These are phyloP conservation scores for Neolamprologus longior DNA, from an alignment of 2,113 vertebrate genomes.

Conservation along the genomic window DNA sequence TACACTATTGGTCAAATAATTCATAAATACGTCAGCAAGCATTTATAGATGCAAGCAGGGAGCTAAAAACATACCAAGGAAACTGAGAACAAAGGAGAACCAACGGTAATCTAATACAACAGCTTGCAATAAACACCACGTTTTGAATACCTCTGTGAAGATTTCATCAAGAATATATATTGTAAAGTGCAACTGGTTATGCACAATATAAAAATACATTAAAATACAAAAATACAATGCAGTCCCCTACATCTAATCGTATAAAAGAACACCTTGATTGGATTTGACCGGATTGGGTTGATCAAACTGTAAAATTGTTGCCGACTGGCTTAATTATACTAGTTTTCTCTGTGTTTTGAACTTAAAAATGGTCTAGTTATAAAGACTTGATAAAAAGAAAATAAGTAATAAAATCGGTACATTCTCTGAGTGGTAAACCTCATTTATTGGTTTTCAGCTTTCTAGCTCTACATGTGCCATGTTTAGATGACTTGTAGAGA, in stretches of 20 bases:
- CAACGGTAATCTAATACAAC: neutral
- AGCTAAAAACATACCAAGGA: neutral
- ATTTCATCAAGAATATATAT: neutral
- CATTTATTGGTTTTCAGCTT: neutral
- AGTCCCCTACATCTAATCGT: neutral
- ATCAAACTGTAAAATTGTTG: neutral
- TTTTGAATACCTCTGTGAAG: neutral
- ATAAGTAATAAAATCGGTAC: neutral
- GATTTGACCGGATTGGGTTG: neutral
- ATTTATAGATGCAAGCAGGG: neutral
- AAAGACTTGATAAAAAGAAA: neutral
- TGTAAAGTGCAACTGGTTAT: neutral
- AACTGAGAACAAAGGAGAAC: neutral
- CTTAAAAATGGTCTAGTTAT: neutral
- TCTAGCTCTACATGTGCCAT: neutral
- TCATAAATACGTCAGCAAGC: neutral
- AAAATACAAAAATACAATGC: neutral
- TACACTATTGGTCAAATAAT: neutral
- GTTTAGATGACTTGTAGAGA: neutral
- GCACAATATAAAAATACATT: neutral
- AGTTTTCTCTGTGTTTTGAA: neutral
- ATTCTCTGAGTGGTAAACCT: neutral
- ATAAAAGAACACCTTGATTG: neutral
- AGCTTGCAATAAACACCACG: neutral
- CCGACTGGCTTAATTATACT: neutral